Evolutionary conservation across 2,797 vertebrate genomes (phyloP).

Genomic region (Tapera naevia): DNA sequence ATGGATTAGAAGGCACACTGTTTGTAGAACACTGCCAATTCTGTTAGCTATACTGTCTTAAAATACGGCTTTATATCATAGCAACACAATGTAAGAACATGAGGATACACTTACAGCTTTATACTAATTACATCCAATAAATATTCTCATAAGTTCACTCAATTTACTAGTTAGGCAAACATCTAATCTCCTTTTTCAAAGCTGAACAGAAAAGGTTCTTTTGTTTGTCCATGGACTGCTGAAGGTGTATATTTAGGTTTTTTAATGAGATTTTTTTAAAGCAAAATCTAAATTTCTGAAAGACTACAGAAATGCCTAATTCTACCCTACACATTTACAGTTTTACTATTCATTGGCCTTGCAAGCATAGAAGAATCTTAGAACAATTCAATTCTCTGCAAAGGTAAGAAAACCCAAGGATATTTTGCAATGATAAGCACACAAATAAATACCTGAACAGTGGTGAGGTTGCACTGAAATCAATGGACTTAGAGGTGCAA

Average conservation of each 20-base stretch:
- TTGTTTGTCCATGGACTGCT: neutral
- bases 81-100: neutral
- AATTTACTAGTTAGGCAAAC: neutral
- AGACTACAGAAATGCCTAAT: neutral
- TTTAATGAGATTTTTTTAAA: neutral
- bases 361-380: neutral
- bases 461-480: neutral
- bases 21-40: neutral
- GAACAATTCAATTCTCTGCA: neutral
- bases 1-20: neutral
- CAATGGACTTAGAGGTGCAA: neutral
- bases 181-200: neutral
- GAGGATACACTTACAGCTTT: neutral
- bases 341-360: neutral
- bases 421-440: neutral
- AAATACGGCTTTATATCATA: neutral
- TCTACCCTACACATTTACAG: neutral
- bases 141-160: neutral
- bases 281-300: neutral
- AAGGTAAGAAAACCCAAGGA: neutral
- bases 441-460: neutral
- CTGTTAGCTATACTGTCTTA: neutral
- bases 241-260: neutral
- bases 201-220: neutral
- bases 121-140: neutral